These are phyloP conservation scores for Crossoptilon crossoptilon DNA, from an alignment of 2,797 vertebrate species.

Conservation along the genomic window DNA sequence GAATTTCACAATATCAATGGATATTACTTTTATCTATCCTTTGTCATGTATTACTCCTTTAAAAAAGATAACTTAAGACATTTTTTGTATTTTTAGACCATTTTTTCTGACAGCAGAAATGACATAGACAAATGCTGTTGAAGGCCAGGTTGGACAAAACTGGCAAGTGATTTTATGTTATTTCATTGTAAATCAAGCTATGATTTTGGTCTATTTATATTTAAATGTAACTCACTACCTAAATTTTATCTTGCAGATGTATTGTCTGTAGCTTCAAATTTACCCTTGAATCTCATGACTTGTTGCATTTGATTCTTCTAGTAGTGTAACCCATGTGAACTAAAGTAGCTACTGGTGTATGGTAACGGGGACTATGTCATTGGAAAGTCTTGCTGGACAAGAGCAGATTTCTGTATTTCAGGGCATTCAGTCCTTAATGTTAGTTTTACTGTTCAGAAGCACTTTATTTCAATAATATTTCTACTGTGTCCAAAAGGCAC, in stretches of 20 bases:
- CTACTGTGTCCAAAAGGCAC: not conserved
- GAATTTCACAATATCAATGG: fast-evolving
- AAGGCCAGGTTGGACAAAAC: not conserved
- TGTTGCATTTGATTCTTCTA: not conserved
- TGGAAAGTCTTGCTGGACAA: not conserved
- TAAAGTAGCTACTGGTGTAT: not conserved
- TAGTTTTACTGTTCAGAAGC: not conserved
- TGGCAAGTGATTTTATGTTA: not conserved
- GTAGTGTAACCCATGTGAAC: not conserved
- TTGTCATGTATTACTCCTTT: not conserved
- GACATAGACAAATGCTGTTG: not conserved
- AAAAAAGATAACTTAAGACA: not conserved
- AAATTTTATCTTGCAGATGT: not conserved
- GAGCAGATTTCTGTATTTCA: not conserved
- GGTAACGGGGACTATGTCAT: not conserved
- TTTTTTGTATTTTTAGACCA: not conserved
- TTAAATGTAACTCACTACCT: not conserved
- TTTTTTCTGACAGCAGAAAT: not conserved
- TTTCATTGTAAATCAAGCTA: not conserved
- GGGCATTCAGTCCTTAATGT: not conserved
- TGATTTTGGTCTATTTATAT: not conserved
- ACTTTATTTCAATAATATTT: not conserved
- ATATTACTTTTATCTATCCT: not conserved
- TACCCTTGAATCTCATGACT: not conserved
- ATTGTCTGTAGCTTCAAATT: not conserved